Base-by-base conservation (phyloP, 2,888 invertebrate genomes). In the Petrophora chlorosata region DNA sequence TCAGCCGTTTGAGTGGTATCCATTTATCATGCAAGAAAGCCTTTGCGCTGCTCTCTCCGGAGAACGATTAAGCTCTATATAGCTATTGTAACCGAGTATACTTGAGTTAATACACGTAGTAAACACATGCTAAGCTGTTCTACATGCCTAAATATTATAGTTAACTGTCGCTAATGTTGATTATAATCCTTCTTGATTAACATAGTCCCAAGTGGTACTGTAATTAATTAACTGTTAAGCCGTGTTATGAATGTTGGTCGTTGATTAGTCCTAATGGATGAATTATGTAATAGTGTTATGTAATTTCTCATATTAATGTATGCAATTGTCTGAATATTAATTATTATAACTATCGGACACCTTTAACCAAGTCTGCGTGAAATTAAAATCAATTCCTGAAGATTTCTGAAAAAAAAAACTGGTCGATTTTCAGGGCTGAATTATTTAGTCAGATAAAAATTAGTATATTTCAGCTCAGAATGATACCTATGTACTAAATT, bases 11-110 rank as follows among this genome's bases (percentile, higher is more conserved):
- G 53, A 61, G 58, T 52, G 62, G 53, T 52, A 60, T 51, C 57
- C 63, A 68, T 67, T 70, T 67, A 67, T 68, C 67, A 70, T 64
- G 55, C 58, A 66, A 64, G 63, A 67, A 61, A 43, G 65, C 67
- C 61, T 63, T 32, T 58, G 61, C 63, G 55, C 55, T 56, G 47
- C 50, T 55, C 48, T 61, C 66, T 53, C 63, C 28, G 34, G 61
- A 61, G 61, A 52, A 55, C 59, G 61, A 73, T 67, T 70, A 67
- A 63, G 62, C 60, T 62, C 58, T 52, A 65, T 63, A 22, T 39
- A 15, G 36, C 25, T 12, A 34, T 43, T 32, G 30, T 48, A 1
- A 7, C 7, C 19, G 2, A 2, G 1, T 34, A 30, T 34, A 40
- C 25, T 4, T n/a, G n/a, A n/a, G n/a, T n/a, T 19, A 28, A 3